phyloP scores from a whole-genome alignment of 2,888 invertebrate species.

The Agrilus mali region DNA sequence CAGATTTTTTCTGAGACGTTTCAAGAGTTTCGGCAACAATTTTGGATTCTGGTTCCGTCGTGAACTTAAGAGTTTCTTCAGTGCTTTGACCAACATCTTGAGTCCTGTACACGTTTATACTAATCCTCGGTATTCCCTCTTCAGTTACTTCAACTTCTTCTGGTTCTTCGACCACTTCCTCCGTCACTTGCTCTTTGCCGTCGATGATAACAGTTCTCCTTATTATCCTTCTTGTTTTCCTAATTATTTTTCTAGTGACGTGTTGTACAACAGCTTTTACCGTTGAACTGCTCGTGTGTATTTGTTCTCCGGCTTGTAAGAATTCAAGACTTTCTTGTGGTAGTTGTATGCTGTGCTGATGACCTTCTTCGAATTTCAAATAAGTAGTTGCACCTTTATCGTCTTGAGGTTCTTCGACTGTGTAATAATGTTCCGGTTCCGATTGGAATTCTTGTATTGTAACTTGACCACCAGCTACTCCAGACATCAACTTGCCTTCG shows the following conservation, averaged over 20 bases:
- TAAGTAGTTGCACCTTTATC: conserved; percentile 34
- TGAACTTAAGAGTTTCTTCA: conserved; percentile 2
- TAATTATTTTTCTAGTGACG: conserved; percentile 64
- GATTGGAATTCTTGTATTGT: conserved; percentile 53
- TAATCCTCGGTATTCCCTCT: conserved; percentile 58
- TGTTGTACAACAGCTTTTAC: conserved; percentile 72
- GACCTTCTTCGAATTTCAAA: conserved; percentile 27
- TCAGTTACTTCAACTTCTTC: conserved; percentile 61
- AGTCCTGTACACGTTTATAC: conserved; percentile 50
- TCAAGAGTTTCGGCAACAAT: conserved; percentile 17
- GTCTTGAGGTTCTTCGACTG: conserved; percentile 39
- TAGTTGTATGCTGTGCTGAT: conserved; percentile 24
- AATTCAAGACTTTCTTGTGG: conserved; percentile 20
- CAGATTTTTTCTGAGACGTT: conserved; percentile 3
- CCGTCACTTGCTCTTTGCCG: conserved; percentile 72
- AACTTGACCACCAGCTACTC: conserved; percentile 49
- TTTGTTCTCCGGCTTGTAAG: conserved; percentile 26
- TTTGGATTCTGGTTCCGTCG: conserved; percentile 1
- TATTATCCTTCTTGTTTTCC: conserved; percentile 62
- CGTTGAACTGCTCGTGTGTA: conserved; percentile 52
- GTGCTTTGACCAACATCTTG: conserved; percentile 38
- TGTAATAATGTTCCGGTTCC: conserved; percentile 46
- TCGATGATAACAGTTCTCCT: conserved; percentile 65
- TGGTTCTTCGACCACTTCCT: conserved; percentile 76
- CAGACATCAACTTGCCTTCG: conserved; percentile 49